Conservation (phyloP, 2,888 invertebrate genomes). For the Biston betularia region DNA sequence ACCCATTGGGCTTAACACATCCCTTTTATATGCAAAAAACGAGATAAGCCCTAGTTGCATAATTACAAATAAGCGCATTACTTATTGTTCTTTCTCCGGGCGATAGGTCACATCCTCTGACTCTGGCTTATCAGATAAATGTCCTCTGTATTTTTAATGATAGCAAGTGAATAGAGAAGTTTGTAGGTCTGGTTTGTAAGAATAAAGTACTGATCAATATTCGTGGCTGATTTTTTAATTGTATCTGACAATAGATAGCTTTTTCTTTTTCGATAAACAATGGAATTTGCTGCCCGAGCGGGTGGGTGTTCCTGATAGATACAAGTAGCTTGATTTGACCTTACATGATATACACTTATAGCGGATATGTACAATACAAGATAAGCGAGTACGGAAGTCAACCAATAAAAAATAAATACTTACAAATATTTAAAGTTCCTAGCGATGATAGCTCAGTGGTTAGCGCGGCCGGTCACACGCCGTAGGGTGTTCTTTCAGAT, state of each 20-base stretch:
- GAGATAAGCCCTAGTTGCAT: slow-evolving; percentile 32
- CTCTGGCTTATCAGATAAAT: slow-evolving; percentile 25
- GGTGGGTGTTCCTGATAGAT: too few relatives aligned
- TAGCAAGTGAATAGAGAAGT: slow-evolving; percentile 10
- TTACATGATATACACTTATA: too few relatives aligned
- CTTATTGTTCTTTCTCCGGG: slow-evolving; percentile 6
- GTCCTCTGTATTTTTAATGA: slow-evolving; percentile 21
- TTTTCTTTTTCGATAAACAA: background rate
- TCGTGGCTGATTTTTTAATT: background rate
- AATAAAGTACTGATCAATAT: slow-evolving; percentile 52
- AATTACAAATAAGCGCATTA: background rate
- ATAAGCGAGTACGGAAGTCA: too few relatives aligned
- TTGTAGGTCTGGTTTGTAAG: background rate
- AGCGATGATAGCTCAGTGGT: too few relatives aligned
- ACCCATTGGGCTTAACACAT: slow-evolving; percentile 38
- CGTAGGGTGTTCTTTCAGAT: too few relatives aligned
- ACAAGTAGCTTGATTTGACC: too few relatives aligned
- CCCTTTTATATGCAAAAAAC: slow-evolving; percentile 54
- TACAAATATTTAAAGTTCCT: too few relatives aligned
- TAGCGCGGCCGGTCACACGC: too few relatives aligned
- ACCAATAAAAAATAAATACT: too few relatives aligned
- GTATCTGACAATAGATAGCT: background rate
- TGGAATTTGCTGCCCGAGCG: too few relatives aligned
- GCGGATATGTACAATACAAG: too few relatives aligned
- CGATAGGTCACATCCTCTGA: slow-evolving; percentile 31